phyloP scores from a whole-genome alignment of 2,888 invertebrate species.

The Metallyticus violacea region DNA sequence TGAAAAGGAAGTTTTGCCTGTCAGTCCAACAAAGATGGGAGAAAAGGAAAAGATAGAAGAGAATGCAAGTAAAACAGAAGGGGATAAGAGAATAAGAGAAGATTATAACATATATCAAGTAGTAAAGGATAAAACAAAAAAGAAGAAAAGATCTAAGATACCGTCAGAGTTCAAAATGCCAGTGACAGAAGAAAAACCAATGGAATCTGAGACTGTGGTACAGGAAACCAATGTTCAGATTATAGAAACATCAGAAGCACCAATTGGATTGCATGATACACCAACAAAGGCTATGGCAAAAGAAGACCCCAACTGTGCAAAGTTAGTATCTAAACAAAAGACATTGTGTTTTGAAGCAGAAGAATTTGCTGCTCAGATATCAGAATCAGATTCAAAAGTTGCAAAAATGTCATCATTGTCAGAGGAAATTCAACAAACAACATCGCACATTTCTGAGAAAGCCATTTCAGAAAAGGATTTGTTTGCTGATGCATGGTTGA shows the following conservation, averaged over 20 bases:
- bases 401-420: background rate
- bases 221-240: background rate
- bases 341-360: background rate
- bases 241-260: no score
- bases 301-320: no score
- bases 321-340: background rate
- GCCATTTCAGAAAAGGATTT: constrained; percentile 32
- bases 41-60: background rate
- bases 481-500: constrained; percentile 42
- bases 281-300: no score
- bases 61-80: constrained; percentile 35
- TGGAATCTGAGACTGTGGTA: background rate
- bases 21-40: background rate
- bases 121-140: constrained; percentile 36
- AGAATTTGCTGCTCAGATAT: background rate
- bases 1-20: background rate
- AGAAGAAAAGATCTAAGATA: constrained; percentile 37
- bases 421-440: background rate
- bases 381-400: background rate
- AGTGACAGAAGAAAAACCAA: background rate
- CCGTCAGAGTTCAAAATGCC: constrained; percentile 13
- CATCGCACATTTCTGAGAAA: background rate
- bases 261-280: no score
- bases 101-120: constrained; percentile 41
- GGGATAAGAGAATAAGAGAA: constrained; percentile 41